phyloP scores from a whole-genome alignment of 1,140 invertebrate species.

The Dendroctonus ponderosae region DNA sequence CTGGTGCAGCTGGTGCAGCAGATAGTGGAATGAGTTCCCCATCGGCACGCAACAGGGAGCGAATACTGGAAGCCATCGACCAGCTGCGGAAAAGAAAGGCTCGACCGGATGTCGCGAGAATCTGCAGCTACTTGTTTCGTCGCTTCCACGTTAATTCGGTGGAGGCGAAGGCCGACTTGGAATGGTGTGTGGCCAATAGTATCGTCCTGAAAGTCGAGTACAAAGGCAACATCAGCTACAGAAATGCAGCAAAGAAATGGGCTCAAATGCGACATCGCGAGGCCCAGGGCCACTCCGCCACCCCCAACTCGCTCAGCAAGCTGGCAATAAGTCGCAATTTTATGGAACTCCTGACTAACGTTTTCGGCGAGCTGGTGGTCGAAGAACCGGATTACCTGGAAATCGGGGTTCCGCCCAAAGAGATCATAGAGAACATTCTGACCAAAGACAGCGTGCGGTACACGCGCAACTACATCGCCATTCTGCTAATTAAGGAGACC shows the following conservation, averaged over 20 bases:
- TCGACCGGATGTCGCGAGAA: slow-evolving; percentile 76
- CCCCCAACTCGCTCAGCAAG: slow-evolving; percentile 47
- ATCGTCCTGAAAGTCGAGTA: slow-evolving; percentile 82
- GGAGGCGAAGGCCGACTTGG: slow-evolving; percentile 72
- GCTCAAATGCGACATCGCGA: slow-evolving; percentile 54
- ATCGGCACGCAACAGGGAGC: slow-evolving; percentile 59
- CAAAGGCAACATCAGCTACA: slow-evolving; percentile 80
- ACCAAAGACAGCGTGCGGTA: slow-evolving; percentile 63
- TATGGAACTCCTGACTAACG: slow-evolving; percentile 59
- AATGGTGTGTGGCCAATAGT: slow-evolving; percentile 71
- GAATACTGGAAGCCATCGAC: slow-evolving; percentile 82
- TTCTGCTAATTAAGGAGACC: slow-evolving; percentile 66
- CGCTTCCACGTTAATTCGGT: slow-evolving; percentile 68
- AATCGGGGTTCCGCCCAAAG: slow-evolving; percentile 64
- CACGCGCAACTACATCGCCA: slow-evolving; percentile 63
- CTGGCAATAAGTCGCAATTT: slow-evolving; percentile 44
- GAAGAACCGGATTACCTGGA: slow-evolving; percentile 69
- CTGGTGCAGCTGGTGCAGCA: too few species aligned
- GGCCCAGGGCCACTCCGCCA: slow-evolving; percentile 47
- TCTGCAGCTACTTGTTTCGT: slow-evolving; percentile 75
- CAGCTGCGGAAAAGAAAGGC: slow-evolving; percentile 78
- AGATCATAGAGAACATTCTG: slow-evolving; percentile 63
- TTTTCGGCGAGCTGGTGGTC: slow-evolving; percentile 66
- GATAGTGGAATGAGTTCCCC: slow-evolving; percentile 13
- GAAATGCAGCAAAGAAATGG: slow-evolving; percentile 76